phyloP scores from a whole-genome alignment of 1,140 invertebrate species.

The Nylanderia fulva region DNA sequence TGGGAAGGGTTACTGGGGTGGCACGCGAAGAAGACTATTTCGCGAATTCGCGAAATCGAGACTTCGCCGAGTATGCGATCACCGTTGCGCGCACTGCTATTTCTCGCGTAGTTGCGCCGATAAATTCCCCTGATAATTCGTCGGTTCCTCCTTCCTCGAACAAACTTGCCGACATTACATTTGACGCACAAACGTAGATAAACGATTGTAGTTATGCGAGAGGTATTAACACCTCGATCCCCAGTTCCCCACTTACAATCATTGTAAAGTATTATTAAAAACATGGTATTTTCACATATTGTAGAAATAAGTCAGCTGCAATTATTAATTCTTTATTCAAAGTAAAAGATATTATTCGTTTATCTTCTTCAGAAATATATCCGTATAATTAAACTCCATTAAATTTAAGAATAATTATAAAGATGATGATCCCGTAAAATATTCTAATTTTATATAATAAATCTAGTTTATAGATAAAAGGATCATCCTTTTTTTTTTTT shows the following conservation, averaged over 20 bases:
- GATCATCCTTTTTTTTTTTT: background rate
- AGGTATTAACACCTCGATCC: constrained; percentile 13
- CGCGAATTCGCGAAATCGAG: constrained; percentile 68
- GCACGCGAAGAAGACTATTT: constrained; percentile 51
- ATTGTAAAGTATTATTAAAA: background rate
- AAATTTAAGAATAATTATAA: background rate
- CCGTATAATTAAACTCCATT: background rate
- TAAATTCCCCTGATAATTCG: constrained; percentile 57
- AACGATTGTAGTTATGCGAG: constrained; percentile 7
- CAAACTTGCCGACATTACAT: constrained; percentile 1
- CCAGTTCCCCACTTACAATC: background rate
- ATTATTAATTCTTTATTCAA: background rate
- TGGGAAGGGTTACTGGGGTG: background rate
- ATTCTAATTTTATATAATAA: background rate
- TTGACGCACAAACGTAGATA: constrained; percentile 24
- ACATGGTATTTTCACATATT: background rate
- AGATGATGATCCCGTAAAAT: background rate
- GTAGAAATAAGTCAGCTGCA: background rate
- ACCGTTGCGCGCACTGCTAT: constrained; percentile 45
- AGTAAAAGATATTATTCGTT: background rate
- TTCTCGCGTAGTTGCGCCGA: constrained; percentile 41
- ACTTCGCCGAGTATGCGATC: constrained; percentile 31
- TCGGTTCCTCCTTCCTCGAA: background rate
- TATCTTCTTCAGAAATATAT: background rate
- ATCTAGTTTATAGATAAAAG: background rate